phyloP scores from a whole-genome alignment of 2,797 vertebrate genomes.

The Premnoplex brunnescens region DNA sequence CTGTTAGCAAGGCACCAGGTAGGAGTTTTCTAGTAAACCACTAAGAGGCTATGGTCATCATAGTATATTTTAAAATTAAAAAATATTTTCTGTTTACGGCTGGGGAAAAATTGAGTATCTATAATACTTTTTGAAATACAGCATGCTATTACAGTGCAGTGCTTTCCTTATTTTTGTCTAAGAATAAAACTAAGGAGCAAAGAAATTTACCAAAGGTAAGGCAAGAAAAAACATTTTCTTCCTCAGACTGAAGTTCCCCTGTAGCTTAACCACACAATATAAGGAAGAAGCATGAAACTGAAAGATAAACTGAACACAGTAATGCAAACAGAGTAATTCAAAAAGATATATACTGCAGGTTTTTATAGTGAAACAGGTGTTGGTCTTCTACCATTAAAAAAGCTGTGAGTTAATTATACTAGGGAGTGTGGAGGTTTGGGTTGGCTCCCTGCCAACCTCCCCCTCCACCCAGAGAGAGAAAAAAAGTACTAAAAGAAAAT shows the following conservation, averaged over 20 bases:
- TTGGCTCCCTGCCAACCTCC: too few relatives aligned
- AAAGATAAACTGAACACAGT: neutral
- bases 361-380: slow-evolving; percentile 2
- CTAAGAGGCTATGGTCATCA: neutral
- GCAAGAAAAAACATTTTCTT: neutral
- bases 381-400: neutral
- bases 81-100: neutral
- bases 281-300: neutral
- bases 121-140: neutral
- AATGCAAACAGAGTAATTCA: neutral
- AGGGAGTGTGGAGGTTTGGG: rapidly evolving
- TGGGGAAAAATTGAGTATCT: neutral
- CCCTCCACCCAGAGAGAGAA: too few relatives aligned
- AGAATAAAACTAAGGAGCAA: neutral
- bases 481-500: too few relatives aligned
- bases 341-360: neutral
- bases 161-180: neutral
- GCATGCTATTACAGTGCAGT: neutral
- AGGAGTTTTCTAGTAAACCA: neutral
- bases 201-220: neutral
- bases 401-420: neutral
- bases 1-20: neutral
- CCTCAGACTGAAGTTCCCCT: neutral
- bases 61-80: neutral
- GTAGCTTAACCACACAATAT: neutral